Percentiles rank a stretch among this genome's conserved stretches.
Evolutionary conservation across 2,888 invertebrate genomes (phyloP).

Genomic region (Apodemia duryi): DNA sequence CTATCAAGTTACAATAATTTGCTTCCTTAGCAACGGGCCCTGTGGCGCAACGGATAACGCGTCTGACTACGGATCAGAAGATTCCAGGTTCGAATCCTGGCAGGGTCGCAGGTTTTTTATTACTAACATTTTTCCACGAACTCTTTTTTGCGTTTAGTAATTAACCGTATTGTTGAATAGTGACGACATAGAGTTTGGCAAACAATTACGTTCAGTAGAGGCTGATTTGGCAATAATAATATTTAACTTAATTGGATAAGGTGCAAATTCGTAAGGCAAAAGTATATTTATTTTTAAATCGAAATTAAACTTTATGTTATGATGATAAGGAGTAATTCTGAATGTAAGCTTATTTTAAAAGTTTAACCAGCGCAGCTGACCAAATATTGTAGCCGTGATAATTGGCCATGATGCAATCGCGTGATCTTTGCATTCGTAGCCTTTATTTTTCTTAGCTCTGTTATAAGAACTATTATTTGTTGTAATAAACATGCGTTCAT

Average conservation of each 20-base stretch:
- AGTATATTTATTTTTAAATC: slow-evolving; percentile 16
- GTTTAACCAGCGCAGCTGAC: slow-evolving; percentile 69
- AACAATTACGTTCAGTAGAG: slow-evolving; percentile 46
- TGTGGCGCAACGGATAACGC: slow-evolving; percentile 85
- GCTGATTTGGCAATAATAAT: slow-evolving; percentile 35
- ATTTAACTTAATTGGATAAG: slow-evolving; percentile 40
- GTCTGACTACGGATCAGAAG: slow-evolving; percentile 86
- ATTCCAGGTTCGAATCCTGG: slow-evolving; percentile 84
- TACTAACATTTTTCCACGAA: slow-evolving; percentile 35
- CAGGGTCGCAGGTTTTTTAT: slow-evolving; percentile 63
- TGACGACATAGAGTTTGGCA: slow-evolving; percentile 58
- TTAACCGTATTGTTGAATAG: slow-evolving; percentile 54
- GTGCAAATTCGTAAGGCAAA: slow-evolving; percentile 40
- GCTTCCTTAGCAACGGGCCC: slow-evolving; percentile 51
- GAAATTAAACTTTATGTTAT: slow-evolving; percentile 31
- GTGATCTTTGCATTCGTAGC: slow-evolving; percentile 51
- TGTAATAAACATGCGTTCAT: slow-evolving; percentile 15
- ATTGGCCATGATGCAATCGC: slow-evolving; percentile 76
- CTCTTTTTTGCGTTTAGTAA: slow-evolving; percentile 48
- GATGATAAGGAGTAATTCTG: slow-evolving; percentile 32
- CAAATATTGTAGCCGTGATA: slow-evolving; percentile 77
- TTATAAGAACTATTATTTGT: slow-evolving; percentile 20
- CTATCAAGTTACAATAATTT: slow-evolving; percentile 16
- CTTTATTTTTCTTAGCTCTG: slow-evolving; percentile 30
- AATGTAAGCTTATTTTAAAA: slow-evolving; percentile 33